phyloP scores from a whole-genome alignment of 92 coral and sea anemone genomes.

The Parazoanthus darwini region DNA sequence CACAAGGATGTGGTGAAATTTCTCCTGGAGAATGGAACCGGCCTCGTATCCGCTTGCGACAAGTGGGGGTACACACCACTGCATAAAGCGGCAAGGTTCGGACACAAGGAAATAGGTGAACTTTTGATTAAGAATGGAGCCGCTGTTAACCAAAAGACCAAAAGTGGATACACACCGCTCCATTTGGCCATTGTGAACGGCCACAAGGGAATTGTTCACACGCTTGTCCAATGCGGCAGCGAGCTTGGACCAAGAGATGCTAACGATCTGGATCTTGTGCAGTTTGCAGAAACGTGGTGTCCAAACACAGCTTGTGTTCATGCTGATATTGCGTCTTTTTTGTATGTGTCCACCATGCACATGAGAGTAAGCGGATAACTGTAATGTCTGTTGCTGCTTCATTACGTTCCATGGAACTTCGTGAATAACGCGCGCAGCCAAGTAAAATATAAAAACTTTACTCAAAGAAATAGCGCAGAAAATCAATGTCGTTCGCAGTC shows the following conservation, averaged over 20 bases:
- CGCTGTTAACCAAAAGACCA: constrained; percentile 1
- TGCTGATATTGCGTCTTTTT: constrained; percentile 7
- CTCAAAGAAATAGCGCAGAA: too few relatives aligned
- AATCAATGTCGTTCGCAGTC: too few relatives aligned
- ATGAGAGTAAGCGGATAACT: neutral
- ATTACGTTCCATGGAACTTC: neutral
- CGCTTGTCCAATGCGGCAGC: neutral
- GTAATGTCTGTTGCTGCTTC: neutral
- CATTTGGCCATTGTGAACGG: constrained; percentile 21
- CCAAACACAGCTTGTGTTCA: constrained; percentile 17
- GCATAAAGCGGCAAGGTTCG: constrained; percentile 38
- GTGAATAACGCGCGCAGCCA: neutral
- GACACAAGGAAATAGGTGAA: constrained; percentile 15
- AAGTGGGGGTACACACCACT: constrained; percentile 33
- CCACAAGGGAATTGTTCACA: neutral
- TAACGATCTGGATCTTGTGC: constrained; percentile 2
- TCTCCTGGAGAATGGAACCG: constrained; percentile 53
- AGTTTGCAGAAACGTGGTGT: constrained; percentile 27
- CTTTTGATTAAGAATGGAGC: constrained; percentile 18
- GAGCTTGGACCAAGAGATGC: neutral
- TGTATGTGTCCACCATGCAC: neutral
- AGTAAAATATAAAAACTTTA: too few relatives aligned
- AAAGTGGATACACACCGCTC: neutral
- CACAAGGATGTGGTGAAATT: constrained; percentile 48
- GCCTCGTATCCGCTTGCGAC: neutral